A percentile compares a stretch with the other conserved stretches of the same genome.
These are phyloP conservation scores for Caenorhabditis wallacei DNA, from an alignment of 2,888 invertebrate species.

Conservation along the genomic window DNA sequence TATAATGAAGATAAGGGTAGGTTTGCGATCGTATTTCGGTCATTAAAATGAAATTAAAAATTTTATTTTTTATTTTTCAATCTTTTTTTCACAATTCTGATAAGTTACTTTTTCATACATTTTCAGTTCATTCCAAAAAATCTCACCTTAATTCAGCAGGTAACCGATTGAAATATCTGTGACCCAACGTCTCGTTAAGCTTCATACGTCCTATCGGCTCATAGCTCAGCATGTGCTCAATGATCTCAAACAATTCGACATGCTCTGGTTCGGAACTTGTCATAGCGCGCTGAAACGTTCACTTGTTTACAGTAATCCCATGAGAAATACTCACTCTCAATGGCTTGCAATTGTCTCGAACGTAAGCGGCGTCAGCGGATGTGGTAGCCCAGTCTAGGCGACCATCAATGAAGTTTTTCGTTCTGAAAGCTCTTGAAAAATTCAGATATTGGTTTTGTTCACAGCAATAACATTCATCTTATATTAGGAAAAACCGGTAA, in stretches of 20 bases:
- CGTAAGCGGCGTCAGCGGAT: slow-evolving; percentile 96
- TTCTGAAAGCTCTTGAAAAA: slow-evolving; percentile 86
- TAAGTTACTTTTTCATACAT: no score
- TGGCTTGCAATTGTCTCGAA: slow-evolving; percentile 97
- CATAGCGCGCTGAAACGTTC: slow-evolving; percentile 93
- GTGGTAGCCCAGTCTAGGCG: slow-evolving; percentile 98
- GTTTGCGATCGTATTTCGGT: no score
- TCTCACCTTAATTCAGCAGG: slow-evolving; percentile 55
- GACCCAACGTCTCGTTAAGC: slow-evolving; percentile 91
- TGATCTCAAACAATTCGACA: slow-evolving; percentile 94
- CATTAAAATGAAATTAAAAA: no score
- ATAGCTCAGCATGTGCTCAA: slow-evolving; percentile 96
- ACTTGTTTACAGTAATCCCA: slow-evolving; percentile 16
- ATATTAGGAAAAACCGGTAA: background rate
- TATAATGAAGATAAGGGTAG: no score
- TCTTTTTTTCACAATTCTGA: no score
- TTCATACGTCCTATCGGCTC: slow-evolving; percentile 94
- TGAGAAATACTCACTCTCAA: slow-evolving; percentile 87
- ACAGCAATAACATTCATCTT: background rate
- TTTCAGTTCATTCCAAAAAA: background rate
- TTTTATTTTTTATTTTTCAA: no score
- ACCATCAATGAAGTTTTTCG: slow-evolving; percentile 98
- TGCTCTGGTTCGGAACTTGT: slow-evolving; percentile 93
- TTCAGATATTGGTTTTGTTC: background rate
- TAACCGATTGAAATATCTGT: slow-evolving; percentile 90